These are phyloP conservation scores for Salvelinus sp. DNA, from an alignment of 2,113 vertebrate species.

Conservation along the genomic window DNA sequence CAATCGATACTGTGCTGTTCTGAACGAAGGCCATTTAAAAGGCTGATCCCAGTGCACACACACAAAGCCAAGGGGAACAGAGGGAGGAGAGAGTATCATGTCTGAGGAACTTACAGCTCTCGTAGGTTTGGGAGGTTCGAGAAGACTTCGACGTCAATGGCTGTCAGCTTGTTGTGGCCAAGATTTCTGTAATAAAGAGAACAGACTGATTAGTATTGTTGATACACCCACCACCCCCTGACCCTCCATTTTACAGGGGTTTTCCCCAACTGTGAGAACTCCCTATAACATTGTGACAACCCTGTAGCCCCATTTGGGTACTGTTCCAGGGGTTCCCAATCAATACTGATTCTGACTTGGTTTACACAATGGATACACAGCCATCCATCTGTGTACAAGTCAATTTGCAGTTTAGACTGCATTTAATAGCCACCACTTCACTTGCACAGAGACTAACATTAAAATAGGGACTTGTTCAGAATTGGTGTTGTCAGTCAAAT, in stretches of 20 bases:
- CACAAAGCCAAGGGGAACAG: background rate
- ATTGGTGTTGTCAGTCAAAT: conserved; percentile 61
- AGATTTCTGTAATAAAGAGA: conserved; percentile 83
- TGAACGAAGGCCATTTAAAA: background rate
- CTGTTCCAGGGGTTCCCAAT: conserved; percentile 61
- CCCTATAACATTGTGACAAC: background rate
- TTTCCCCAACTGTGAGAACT: background rate
- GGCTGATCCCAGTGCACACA: conserved; percentile 2
- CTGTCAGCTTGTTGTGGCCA: conserved; percentile 87
- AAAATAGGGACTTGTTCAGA: conserved; percentile 83
- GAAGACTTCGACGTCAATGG: conserved; percentile 82
- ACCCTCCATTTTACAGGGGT: background rate
- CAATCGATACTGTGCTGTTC: conserved; percentile 28
- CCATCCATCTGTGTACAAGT: conserved; percentile 83
- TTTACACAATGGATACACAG: conserved; percentile 69
- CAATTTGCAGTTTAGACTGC: conserved; percentile 80
- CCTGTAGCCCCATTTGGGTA: background rate
- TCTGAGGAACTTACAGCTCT: conserved; percentile 88
- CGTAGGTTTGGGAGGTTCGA: conserved; percentile 80
- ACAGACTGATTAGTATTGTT: background rate
- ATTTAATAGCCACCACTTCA: conserved; percentile 80
- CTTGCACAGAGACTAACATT: conserved; percentile 74
- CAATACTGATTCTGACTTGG: conserved; percentile 76
- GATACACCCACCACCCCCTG: background rate
- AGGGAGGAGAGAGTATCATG: no score